Base-by-base conservation (phyloP, 1,140 invertebrate species). In the Saccostrea echinata region DNA sequence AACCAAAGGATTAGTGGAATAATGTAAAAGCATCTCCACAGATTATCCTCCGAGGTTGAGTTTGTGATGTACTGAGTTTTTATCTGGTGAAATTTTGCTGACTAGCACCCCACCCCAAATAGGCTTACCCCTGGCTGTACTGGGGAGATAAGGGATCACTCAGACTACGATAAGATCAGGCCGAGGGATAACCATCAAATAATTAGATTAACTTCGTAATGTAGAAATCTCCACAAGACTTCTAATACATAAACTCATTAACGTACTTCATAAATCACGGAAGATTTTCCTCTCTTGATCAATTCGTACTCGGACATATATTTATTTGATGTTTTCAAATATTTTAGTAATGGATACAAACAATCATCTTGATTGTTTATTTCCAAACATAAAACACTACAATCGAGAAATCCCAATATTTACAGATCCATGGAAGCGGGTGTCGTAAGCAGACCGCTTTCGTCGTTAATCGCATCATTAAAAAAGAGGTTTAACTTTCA, bases 381-480 rank as follows among this genome's bases (percentile, higher is more conserved):
- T 24, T 64, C 21, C 8, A 64, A 64, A 8, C 21, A 43, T 43
- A 43, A 43, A 43, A 21, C 68, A 35, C 27, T 30, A 30, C 8
- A 76, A 76, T 76, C 11, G 24, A 16, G 68, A 12, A 76, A 30
- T 30, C 68, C 24, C 13, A 76, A 76, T 76, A 76, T 76, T 76
- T 76, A 76, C 27, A 76, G 33, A 76, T n/a, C 9, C 1, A 11
- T 24, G 16, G 1, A 27, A 71, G 27, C 68, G 13, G 27, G 30
- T 33, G 27, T 27, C 27, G 68, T 76, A 2, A 76, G 27, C 27
- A 33, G 11, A 27, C 64, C 68, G 68, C 30, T 76, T 35, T 76
- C 16, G 68, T 76, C 68, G 68, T 76, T 76, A 76, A 76, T 76
- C 68, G 68, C 30, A 24, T 76, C 68, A 76, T 76, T 76, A 76